phyloP scores from a whole-genome alignment of 2,113 vertebrate genomes.

The Etheostoma cragini region DNA sequence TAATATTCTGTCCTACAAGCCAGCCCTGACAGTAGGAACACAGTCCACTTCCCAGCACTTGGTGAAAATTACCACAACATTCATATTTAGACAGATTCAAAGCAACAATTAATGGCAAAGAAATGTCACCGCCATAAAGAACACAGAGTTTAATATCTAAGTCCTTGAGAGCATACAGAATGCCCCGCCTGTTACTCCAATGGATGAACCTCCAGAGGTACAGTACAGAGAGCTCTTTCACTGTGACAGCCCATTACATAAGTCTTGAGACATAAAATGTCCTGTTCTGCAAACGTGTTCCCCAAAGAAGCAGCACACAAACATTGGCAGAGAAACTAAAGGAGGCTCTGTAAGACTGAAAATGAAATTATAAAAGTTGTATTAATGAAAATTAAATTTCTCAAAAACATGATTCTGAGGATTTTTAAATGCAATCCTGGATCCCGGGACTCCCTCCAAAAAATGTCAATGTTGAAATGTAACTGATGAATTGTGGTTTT shows the following conservation, averaged over 20 bases:
- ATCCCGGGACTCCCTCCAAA: neutral
- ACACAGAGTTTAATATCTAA: slow-evolving; percentile 22
- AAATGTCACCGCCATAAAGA: neutral
- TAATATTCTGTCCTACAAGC: neutral
- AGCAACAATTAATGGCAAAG: neutral
- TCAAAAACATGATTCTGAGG: neutral
- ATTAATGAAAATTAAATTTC: neutral
- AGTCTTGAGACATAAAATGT: slow-evolving; percentile 13
- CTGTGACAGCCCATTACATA: slow-evolving; percentile 29
- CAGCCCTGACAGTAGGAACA: neutral
- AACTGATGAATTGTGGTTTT: neutral
- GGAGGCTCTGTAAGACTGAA: neutral
- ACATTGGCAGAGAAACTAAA: neutral
- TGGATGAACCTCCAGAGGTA: slow-evolving; percentile 20
- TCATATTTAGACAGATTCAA: neutral
- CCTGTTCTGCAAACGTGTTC: slow-evolving; percentile 9
- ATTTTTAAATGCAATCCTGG: neutral
- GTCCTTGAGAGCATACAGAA: slow-evolving; percentile 36
- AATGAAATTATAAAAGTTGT: neutral
- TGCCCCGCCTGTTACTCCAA: slow-evolving; percentile 24
- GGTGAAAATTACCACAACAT: neutral
- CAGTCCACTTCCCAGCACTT: neutral
- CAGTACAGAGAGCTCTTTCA: slow-evolving; percentile 33
- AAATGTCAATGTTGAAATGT: neutral
- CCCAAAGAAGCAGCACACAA: neutral